Conservation (phyloP, 2,113 vertebrate species). For the Chiloscyllium plagiosum region DNA sequence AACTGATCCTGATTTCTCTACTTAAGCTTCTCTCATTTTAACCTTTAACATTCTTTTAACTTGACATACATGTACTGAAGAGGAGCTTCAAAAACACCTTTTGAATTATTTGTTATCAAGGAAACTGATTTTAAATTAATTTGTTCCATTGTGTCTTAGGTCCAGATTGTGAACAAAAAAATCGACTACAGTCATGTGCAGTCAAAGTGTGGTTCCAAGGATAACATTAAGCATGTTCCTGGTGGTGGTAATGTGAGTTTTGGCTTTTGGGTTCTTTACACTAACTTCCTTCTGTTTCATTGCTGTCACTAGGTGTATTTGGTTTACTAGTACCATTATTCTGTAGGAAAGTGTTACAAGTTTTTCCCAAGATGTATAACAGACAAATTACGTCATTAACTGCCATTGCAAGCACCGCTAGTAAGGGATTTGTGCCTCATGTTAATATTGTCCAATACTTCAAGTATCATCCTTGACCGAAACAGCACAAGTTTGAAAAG, state of each 20-base stretch:
- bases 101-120: neutral
- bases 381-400: neutral
- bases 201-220: conserved; percentile 98
- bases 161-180: conserved; percentile 99
- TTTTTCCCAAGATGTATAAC: neutral
- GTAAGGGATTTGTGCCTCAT: neutral
- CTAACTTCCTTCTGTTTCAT: neutral
- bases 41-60: neutral
- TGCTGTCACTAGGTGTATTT: neutral
- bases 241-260: conserved; percentile 99
- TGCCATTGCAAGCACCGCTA: neutral
- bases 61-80: too few relatives aligned
- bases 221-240: conserved; percentile 99
- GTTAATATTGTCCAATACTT: neutral
- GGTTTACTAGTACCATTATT: neutral
- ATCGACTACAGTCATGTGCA: conserved; percentile 97
- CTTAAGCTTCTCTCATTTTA: neutral
- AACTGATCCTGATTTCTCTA: neutral
- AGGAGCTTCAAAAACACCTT: neutral
- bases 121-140: neutral
- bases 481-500: neutral
- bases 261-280: conserved; percentile 42
- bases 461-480: neutral
- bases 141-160: conserved; percentile 52
- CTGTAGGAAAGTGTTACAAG: neutral